Evolutionary conservation across 2,797 vertebrate genomes (phyloP).

Genomic region (Linurgus olivaceus): DNA sequence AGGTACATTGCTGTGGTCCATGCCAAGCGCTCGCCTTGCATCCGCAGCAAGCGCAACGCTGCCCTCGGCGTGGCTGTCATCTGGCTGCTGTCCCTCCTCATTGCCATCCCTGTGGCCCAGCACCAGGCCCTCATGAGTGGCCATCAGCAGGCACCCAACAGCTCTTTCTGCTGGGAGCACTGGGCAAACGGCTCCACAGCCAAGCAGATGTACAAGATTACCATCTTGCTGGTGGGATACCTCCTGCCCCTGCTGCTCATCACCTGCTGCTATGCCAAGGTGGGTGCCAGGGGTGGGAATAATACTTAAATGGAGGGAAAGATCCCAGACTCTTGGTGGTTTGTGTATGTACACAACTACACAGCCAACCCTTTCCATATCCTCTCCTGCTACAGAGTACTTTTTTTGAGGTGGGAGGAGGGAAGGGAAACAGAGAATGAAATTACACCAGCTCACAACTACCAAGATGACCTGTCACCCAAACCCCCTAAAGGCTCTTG

Average conservation of each 20-base stretch:
- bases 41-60: conserved; percentile 79
- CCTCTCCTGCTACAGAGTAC: neutral
- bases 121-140: conserved; percentile 76
- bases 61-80: conserved; percentile 73
- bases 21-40: conserved; percentile 70
- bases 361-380: neutral
- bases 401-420: neutral
- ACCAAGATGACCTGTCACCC: neutral
- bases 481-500: neutral
- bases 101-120: conserved; percentile 82
- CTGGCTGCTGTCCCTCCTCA: conserved; percentile 80
- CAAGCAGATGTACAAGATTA: conserved; percentile 77
- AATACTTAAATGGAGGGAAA: neutral
- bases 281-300: conserved; percentile 35
- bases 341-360: neutral
- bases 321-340: neutral
- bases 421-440: neutral
- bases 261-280: conserved; percentile 85
- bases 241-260: conserved; percentile 85
- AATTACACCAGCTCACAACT: neutral
- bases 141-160: conserved; percentile 79
- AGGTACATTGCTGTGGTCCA: conserved; percentile 86
- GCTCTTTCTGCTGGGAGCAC: conserved; percentile 86
- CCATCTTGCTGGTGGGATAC: conserved; percentile 81
- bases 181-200: conserved; percentile 72